Conservation (phyloP, 2,888 invertebrate genomes). For the Torymus auratus region DNA sequence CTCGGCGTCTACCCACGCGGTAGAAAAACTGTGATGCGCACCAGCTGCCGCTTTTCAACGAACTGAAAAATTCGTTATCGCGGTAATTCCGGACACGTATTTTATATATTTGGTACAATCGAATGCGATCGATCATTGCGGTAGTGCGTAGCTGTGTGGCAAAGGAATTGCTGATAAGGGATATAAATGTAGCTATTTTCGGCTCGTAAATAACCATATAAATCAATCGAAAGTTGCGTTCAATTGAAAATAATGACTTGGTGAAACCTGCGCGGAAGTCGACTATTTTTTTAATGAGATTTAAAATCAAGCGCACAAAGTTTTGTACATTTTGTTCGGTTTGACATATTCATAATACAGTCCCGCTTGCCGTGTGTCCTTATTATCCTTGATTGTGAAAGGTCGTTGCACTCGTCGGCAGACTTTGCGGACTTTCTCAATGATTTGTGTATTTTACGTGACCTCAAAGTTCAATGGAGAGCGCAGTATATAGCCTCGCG, state of each 20-base stretch:
- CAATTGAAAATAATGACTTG: no score
- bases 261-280: no score
- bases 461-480: constrained; percentile 24
- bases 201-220: no score
- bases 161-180: no score
- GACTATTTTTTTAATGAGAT: no score
- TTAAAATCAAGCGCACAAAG: background rate
- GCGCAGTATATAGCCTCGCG: no score
- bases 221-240: no score
- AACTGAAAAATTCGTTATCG: constrained; percentile 7
- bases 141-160: background rate
- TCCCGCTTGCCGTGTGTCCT: no score
- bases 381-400: background rate
- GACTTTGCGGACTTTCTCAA: constrained; percentile 18
- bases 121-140: background rate
- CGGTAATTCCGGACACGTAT: background rate
- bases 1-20: constrained; percentile 4
- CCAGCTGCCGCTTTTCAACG: background rate
- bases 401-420: constrained; percentile 7
- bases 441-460: constrained; percentile 21
- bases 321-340: background rate
- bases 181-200: no score
- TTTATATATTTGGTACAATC: background rate
- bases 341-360: background rate
- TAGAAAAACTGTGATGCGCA: background rate